Base-by-base conservation (phyloP, 2,888 invertebrate genomes). In the Drosophila antonietae region DNA sequence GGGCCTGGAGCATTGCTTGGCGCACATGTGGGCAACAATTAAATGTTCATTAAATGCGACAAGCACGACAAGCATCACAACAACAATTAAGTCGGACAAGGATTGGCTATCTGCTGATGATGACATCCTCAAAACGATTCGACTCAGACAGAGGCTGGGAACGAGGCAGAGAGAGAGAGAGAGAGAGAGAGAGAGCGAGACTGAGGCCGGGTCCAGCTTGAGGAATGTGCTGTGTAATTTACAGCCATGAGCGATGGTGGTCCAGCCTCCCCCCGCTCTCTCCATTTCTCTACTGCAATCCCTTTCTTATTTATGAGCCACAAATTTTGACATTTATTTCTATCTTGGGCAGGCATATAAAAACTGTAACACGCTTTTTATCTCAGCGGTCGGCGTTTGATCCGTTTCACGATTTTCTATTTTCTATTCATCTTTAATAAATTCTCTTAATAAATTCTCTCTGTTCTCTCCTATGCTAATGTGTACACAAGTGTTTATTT, bases 401-500 rank as follows among this genome's bases (percentile, higher is more conserved):
- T 84, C 61, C 55, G 41, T 53, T 49, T 9, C 31, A n/a, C n/a
- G 9, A n/a, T 58, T 43, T 43, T 52, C 51, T 10, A 33, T 33
- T 33, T 43, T 52, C 51, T 33, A 33, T 33, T 33, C 39, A 39
- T 7, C 15, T 78, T 81, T 71, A 79, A 81, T 86, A 87, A 83
- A 87, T 81, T 74, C 67, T 57, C 33, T 63, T 28, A 5, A 81
- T 85, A 87, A 81, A 86, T 81, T 74, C 67, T 10, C 9, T 15
- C 33, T 76, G 70, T 63, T n/a, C 41, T 41, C n/a, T 41, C 2
- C 68, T 78, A 80, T 76, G 86, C 73, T 78, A 79, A 77, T 89
- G 84, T 88, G 77, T 81, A 69, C 83, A 83, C 88, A 88, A 88
- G 88, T 88, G 88, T 88, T 89, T 90, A 83, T 83, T 75, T 90